Evolutionary conservation across 2,797 vertebrate species (phyloP), one percentile per base, ranked within the genome.

Genomic region (Denticeps clupeoides): DNA sequence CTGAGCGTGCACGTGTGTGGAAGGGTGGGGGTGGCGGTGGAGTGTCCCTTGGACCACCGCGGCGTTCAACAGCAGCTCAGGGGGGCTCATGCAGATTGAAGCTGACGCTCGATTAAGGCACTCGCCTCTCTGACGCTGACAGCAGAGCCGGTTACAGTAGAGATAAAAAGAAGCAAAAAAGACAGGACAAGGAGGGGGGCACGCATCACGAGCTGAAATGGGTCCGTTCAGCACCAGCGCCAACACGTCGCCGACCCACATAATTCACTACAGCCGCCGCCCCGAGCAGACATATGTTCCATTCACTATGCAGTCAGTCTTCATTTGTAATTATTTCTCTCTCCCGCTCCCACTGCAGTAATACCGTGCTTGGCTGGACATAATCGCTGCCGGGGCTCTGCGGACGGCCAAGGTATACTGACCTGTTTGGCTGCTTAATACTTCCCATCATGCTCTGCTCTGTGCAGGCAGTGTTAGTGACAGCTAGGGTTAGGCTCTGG

Each of bases 151-250:
- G 83, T 85, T 85, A 81, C 76, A 83, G 82, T 80, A 81, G 18
- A 18, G 16, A 37, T 16, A 4, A 8, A 37, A 8, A 10, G 33
- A 11, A 16, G 19, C 33, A 19, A 3, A 8, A 12, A 37, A 3
- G 15, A 33, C 9, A 5, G 5, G 7, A 33, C 4, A 33, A 4
- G 8, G 35, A 38, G 35, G 38, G 35, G 38, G 15, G 9, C 92
- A 91, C 84, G 88, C 85, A 90, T 91, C 86, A 89, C 82, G 87
- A 77, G 85, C 87, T 89, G 82, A 89, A 90, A 91, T 90, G 85
- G 88, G 82, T 79, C 81, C 75, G 89, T 91, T 91, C 86, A 87
- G 87, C 88, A 83, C 82, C 85, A 85, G 75, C 48, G 59, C 55
- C 79, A 65, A 59, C 58, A 66, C 60, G 62, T 51, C 25, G 18